Base-by-base conservation (phyloP, 2,888 invertebrate genomes). In the Coronaproctus castanopsis region DNA sequence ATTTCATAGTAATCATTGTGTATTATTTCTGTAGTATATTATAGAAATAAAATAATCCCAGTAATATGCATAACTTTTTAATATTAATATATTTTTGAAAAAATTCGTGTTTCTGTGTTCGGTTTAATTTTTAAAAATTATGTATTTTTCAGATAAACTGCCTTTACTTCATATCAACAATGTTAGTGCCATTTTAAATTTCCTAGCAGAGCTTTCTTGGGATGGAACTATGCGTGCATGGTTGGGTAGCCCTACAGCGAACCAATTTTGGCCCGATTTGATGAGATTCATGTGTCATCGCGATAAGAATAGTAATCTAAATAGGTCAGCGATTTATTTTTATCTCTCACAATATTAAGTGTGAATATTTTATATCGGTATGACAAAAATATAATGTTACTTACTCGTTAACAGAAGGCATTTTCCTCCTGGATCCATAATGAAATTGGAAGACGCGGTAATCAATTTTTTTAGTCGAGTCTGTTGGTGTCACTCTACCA, bases 191-290 rank as follows among this genome's bases (percentile, higher is more conserved):
- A 79, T 87, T 57, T 78, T 92, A 62, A 82, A 85, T 67, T 90
- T 91, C 74, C 82, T 90, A 68, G 81, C 85, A 0, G 82, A 85
- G 63, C 78, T 89, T 61, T 85, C 87, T 69, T 79, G 82, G 21
- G 89, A 88, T 67, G 82, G 83, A 21, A 77, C 80, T 64, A 82
- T 91, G 76, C 82, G 88, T 65, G 87, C 88, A 71, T 92, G 91
- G 91, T 77, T 92, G 54, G 91, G 91, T 18, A 80, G 80, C 0
- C 73, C 77, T 55, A 81, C 85, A 65, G 90, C 89, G 5, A 80
- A 83, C 2, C 76, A 79, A n/a, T 92, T 91, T 74, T 92, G 91
- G 91, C 77, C 82, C 54, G 85, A 87, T 2, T 74, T 92, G 62
- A 75, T 92, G 10, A 79, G n/a, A 8, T 52, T 36, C 14, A 36